Evolutionary conservation across 2,888 invertebrate species (phyloP).

Genomic region (Eupithecia dodoneata): DNA sequence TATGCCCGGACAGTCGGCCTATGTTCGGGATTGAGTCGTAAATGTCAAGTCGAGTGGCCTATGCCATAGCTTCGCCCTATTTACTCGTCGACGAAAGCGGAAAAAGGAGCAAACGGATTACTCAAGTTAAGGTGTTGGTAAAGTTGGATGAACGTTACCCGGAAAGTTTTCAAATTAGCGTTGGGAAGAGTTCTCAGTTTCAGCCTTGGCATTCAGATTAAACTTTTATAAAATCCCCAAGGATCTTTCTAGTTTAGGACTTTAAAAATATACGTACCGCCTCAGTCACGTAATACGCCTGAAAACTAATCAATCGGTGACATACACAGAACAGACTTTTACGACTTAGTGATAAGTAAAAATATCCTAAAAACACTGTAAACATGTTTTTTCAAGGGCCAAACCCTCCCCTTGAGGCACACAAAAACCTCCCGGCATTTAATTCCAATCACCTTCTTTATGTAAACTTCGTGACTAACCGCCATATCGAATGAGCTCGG

Average conservation of each 20-base stretch:
- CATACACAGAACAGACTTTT: constrained; percentile 70
- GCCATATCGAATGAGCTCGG: constrained; percentile 82
- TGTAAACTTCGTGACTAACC: constrained; percentile 83
- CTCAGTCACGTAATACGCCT: constrained; percentile 18
- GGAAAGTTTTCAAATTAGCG: constrained; percentile 64
- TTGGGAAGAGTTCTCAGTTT: constrained; percentile 18
- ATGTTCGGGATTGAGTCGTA: constrained; percentile 82
- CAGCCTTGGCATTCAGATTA: background rate
- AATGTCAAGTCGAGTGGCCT: constrained; percentile 78
- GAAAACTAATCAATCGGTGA: constrained; percentile 58
- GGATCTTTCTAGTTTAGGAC: background rate
- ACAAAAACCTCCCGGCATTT: constrained; percentile 74
- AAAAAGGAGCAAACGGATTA: constrained; percentile 57
- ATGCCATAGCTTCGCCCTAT: constrained; percentile 74
- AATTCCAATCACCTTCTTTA: constrained; percentile 82
- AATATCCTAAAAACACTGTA: constrained; percentile 69
- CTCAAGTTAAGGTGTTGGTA: constrained; percentile 57
- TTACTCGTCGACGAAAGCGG: constrained; percentile 66
- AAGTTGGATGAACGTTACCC: constrained; percentile 67
- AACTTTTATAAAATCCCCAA: background rate
- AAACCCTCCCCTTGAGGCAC: constrained; percentile 64
- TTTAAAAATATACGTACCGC: constrained; percentile 1
- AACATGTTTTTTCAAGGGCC: constrained; percentile 77
- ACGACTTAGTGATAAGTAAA: constrained; percentile 50
- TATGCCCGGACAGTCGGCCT: constrained; percentile 65